Base-by-base conservation (phyloP, 2,888 invertebrate species). In the Sabellastarte sp. region DNA sequence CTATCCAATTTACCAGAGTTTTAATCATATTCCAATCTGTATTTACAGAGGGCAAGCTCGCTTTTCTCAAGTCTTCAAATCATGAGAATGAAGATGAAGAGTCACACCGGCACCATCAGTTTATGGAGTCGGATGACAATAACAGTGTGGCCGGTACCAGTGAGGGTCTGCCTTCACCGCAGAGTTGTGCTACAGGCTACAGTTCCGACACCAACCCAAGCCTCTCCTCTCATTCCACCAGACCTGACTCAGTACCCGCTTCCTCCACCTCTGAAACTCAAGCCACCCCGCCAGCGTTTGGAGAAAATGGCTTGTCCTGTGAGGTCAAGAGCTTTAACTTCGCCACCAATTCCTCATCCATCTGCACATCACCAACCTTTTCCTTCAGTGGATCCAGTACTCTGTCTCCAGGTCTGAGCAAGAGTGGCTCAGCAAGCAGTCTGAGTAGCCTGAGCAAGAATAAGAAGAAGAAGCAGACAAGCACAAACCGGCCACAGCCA, bases 391-490 rank as follows among this genome's bases (percentile, higher is more conserved):
- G 41, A 10, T 15, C 10, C 20, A 41, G 10, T 10, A 15, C 41
- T 15, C 41, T 15, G 41, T 10, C 20, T 20, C 41, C 20, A 20
- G 41, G 41, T 10, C 10, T 20, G 20, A 41, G 41, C 41, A 41
- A 20, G 10, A 41, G 20, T 10, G 20, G 41, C 41, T 41, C 41
- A 10, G 20, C 10, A 10, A 20, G 41, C 41, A 20, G 41, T 20
- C 10, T 20, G 41, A 41, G 10, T 53, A 61, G 28, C n/a, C 32
- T 31, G 41, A 60, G 51, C 10, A 71, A 79, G 62, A 76, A 73
- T 77, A 93, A 92, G 82, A 92, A 92, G 81, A 89, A 89, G 28
- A 93, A 10, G 41, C 10, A 93, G 82, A 90, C 90, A 51, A 93
- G 93, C 84, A 74, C 89, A 89, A 30, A n/a, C n/a, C n/a, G n/a